Conservation (phyloP, 1,140 invertebrate species). For the Lycorma delicatula region DNA sequence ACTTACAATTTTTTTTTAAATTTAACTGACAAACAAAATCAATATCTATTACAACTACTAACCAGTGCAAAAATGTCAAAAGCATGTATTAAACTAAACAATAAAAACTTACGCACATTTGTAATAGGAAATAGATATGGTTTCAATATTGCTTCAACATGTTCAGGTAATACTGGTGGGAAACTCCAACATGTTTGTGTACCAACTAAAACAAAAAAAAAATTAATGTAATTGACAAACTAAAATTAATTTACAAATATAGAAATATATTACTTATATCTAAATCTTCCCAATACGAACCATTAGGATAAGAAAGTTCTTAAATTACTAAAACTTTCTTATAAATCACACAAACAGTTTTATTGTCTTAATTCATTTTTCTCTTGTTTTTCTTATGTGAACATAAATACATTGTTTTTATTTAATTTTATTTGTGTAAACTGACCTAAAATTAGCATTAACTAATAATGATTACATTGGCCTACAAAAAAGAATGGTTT, state of each 20-base stretch:
- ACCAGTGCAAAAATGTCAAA: too few relatives aligned
- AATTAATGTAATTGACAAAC: background rate
- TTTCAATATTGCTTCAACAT: constrained; percentile 21
- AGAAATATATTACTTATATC: background rate
- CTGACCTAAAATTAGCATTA: too few relatives aligned
- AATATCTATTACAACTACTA: too few relatives aligned
- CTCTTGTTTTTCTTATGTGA: background rate
- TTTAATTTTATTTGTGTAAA: too few relatives aligned
- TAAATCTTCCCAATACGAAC: background rate
- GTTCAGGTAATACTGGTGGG: constrained; percentile 15
- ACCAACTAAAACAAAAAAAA: constrained; percentile 13
- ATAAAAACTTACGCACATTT: too few relatives aligned
- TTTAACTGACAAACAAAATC: too few relatives aligned
- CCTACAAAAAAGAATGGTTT: too few relatives aligned
- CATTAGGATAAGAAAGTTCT: constrained; percentile 3
- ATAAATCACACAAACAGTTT: background rate
- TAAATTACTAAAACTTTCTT: background rate
- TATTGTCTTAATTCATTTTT: background rate
- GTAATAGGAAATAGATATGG: too few relatives aligned
- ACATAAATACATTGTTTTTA: too few relatives aligned
- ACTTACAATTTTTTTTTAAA: too few relatives aligned
- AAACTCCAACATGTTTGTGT: constrained; percentile 19
- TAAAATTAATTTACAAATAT: background rate
- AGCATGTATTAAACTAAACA: too few relatives aligned
- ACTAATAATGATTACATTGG: too few relatives aligned